Evolutionary conservation across 2,797 vertebrate genomes (phyloP), one percentile per base, ranked within the genome.

Genomic region (Pipistrellus nathusii): DNA sequence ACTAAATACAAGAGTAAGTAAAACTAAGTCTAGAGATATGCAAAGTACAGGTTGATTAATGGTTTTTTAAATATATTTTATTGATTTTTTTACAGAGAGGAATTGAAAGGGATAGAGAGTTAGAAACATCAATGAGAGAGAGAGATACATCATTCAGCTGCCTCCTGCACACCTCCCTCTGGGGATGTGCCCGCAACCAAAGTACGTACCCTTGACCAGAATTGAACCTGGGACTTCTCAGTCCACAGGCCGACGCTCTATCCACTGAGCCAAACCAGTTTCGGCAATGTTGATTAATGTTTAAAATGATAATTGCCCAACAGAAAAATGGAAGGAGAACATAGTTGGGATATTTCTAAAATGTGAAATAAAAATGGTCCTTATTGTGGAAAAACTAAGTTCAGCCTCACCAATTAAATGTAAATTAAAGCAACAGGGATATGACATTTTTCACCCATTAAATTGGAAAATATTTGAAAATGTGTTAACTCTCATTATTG

Each of bases 401-500:
- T 94, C 62, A 89, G 15, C 91, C 41, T 93, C 44, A 89, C 84
- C 88, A 94, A 80, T 85, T 96, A 95, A 93, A 93, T 85, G 62
- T 68, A 87, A 92, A 94, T 78, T 94, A 84, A 94, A 89, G 55
- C 62, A 94, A 82, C 12, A 85, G 21, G 27, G 71, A 62, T 81
- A 75, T 84, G 51, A 85, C 30, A 53, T 96, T 93, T 94, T 96
- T 96, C 32, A 94, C 77, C 55, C 69, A 94, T 94, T 92, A 89
- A 81, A 71, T 21, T 89, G 80, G 78, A 91, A 96, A 93, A 93
- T 88, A 75, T 66, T 93, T 96, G 64, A 95, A 96, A 94, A 87
- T 92, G 44, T 94, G 46, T 91, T 90, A 91, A 94, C n/a, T 87
- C 87, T 81, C 44, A 82, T 90, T 94, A 68, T 30, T 23, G 0